phyloP scores from a whole-genome alignment of 2,113 vertebrate genomes.

The Dromiciops gliroides region DNA sequence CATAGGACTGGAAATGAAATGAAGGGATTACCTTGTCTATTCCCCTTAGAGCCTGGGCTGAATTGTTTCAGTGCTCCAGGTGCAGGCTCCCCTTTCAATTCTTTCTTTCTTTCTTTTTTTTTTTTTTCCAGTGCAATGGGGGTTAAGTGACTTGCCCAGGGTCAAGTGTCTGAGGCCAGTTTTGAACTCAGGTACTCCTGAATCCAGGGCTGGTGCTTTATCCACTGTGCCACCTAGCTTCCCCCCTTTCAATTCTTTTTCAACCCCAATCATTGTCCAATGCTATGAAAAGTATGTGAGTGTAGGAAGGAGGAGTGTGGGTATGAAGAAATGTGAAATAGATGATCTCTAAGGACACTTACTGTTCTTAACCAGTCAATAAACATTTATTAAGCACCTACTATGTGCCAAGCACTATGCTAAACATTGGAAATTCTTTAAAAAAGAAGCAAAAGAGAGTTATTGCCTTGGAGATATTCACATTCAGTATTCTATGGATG shows the following conservation, averaged over 20 bases:
- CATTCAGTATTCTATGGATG: background rate
- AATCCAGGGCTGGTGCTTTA: too few species aligned
- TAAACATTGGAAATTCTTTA: background rate
- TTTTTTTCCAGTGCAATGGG: too few species aligned
- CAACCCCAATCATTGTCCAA: background rate
- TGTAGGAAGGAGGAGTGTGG: background rate
- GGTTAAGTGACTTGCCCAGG: too few species aligned
- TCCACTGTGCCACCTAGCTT: too few species aligned
- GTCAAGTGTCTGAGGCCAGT: too few species aligned
- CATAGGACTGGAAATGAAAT: background rate
- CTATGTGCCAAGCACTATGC: background rate
- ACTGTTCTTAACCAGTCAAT: background rate
- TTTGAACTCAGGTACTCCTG: too few species aligned
- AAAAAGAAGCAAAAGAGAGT: background rate
- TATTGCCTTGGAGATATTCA: background rate
- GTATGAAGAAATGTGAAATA: background rate
- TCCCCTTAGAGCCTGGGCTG: background rate
- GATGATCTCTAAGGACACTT: background rate
- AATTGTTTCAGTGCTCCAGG: background rate
- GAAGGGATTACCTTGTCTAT: background rate
- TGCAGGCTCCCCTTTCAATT: background rate
- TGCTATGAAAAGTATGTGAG: background rate
- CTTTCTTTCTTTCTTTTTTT: too few species aligned
- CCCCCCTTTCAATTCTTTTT: background rate
- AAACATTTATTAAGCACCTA: background rate